Evolutionary conservation across 2,888 invertebrate species (phyloP).

Genomic region (Phrixothrix hirtus): DNA sequence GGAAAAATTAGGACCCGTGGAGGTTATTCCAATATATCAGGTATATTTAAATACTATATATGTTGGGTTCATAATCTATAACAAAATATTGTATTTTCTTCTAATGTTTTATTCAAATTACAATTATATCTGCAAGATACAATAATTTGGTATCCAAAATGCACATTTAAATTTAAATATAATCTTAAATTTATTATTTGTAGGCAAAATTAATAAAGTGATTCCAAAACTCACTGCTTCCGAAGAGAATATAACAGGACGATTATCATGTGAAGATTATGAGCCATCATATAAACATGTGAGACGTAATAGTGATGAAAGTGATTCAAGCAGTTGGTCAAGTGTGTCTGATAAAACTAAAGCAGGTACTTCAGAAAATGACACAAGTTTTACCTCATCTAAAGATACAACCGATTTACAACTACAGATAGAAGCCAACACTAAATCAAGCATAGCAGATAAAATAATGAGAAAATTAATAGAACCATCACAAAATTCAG

Average conservation of each 20-base stretch:
- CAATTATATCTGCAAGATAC: no score
- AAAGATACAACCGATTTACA: neutral
- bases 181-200: slow-evolving; percentile 15
- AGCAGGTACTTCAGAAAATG: slow-evolving; percentile 25
- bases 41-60: no score
- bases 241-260: slow-evolving; percentile 11
- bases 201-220: slow-evolving; percentile 35
- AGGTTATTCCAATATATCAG: no score
- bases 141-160: neutral
- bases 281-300: slow-evolving; percentile 29
- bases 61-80: no score
- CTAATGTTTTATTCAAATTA: no score
- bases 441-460: slow-evolving; percentile 49
- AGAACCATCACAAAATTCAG: no score
- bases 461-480: slow-evolving; percentile 49
- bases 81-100: no score
- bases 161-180: no score
- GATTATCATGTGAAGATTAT: slow-evolving; percentile 20
- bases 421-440: slow-evolving; percentile 36
- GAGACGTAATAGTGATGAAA: slow-evolving; percentile 46
- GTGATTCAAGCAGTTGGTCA: slow-evolving; percentile 42
- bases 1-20: no score
- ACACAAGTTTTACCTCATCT: neutral
- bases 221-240: slow-evolving; percentile 10
- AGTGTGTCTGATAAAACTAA: slow-evolving; percentile 46